These are phyloP conservation scores for Drosophila gaucha DNA, from an alignment of 2,888 invertebrate species.

Conservation along the genomic window DNA sequence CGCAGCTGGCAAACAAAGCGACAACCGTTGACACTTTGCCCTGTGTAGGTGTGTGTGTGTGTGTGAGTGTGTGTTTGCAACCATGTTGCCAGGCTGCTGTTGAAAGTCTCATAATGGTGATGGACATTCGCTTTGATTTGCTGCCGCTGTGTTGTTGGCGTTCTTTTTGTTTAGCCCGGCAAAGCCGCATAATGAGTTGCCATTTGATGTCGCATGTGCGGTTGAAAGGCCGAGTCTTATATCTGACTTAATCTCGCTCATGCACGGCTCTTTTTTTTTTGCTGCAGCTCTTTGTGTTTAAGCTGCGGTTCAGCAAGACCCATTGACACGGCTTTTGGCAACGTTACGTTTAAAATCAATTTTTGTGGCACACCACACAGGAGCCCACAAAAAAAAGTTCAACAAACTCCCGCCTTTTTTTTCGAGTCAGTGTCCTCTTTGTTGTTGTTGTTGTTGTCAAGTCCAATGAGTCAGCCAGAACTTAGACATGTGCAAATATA, in stretches of 20 bases:
- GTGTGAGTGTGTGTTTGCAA: conserved; percentile 35
- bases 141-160: conserved; percentile 32
- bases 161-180: conserved; percentile 49
- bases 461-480: conserved; percentile 39
- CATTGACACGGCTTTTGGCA: conserved; percentile 60
- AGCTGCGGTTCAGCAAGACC: conserved; percentile 50
- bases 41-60: conserved; percentile 12
- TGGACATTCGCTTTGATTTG: conserved; percentile 80
- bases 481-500: conserved; percentile 54
- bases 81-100: conserved; percentile 41
- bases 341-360: conserved; percentile 74
- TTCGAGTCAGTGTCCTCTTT: conserved; percentile 20
- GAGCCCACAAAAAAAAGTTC: conserved; percentile 11
- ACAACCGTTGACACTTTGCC: conserved; percentile 73
- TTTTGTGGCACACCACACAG: conserved; percentile 40
- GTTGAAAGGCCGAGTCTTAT: conserved; percentile 44
- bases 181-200: conserved; percentile 72
- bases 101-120: conserved; percentile 75
- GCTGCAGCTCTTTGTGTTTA: conserved; percentile 36
- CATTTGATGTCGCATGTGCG: conserved; percentile 71
- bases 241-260: conserved; percentile 47
- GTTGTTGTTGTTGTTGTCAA: conserved; percentile 28
- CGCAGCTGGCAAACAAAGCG: conserved; percentile 60
- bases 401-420: conserved; percentile 10
- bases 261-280: conserved; percentile 14